Evolutionary conservation across 2,888 invertebrate genomes (phyloP).

Genomic region (Rhorus exstirpatorius): DNA sequence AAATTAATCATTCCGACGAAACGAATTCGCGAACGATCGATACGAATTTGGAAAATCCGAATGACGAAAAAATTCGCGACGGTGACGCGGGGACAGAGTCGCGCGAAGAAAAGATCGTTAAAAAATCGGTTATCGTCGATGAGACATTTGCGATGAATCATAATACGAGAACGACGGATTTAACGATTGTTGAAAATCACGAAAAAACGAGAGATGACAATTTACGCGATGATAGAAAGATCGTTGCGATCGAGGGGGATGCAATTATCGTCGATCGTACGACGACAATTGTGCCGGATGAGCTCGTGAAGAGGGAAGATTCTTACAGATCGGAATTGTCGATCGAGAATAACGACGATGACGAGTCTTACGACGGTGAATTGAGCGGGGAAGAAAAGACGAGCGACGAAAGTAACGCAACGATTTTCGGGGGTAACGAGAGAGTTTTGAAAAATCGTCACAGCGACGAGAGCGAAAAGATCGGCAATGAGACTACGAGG

Average conservation of each 20-base stretch:
- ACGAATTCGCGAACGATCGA: slow-evolving; percentile 31
- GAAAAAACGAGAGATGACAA: neutral
- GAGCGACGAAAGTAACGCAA: slow-evolving; percentile 55
- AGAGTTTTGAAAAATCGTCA: slow-evolving; percentile 38
- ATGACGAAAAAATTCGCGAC: slow-evolving; percentile 17
- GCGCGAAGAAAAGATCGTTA: slow-evolving; percentile 20
- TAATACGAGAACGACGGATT: too few relatives aligned
- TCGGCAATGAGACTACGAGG: slow-evolving; percentile 63
- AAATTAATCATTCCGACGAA: slow-evolving; percentile 15
- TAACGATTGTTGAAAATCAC: too few relatives aligned
- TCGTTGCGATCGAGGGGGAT: slow-evolving; percentile 37
- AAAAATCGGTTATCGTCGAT: too few relatives aligned
- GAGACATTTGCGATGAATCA: too few relatives aligned
- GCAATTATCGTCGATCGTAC: slow-evolving; percentile 36
- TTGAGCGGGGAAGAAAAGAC: slow-evolving; percentile 62
- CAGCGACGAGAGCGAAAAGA: slow-evolving; percentile 31
- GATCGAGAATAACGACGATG: slow-evolving; percentile 66
- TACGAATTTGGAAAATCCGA: slow-evolving; percentile 12
- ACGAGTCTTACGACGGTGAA: slow-evolving; percentile 72
- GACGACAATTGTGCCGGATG: slow-evolving; percentile 56
- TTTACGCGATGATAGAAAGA: slow-evolving; percentile 52
- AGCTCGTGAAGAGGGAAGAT: slow-evolving; percentile 57
- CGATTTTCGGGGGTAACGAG: slow-evolving; percentile 18
- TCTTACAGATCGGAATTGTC: slow-evolving; percentile 57
- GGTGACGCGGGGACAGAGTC: neutral